Evolutionary conservation across 2,888 invertebrate genomes (phyloP), one percentile per base, ranked within the genome.

Genomic region (Hydroisotoma schaefferi): DNA sequence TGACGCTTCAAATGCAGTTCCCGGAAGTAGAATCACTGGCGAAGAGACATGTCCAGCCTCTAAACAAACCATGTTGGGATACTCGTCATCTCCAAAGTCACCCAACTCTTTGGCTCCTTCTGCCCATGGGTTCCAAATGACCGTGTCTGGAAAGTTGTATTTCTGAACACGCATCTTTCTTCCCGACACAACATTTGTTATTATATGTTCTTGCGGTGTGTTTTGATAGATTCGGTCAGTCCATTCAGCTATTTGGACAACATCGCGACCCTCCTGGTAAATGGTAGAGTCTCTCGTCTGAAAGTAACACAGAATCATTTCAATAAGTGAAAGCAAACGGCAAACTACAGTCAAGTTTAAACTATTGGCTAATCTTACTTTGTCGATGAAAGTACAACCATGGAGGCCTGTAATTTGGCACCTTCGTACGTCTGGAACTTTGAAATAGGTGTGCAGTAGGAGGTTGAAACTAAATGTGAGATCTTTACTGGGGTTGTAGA

Each of bases 1-100:
- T 78, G 90, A 90, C 74, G 90, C 90, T 80, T 92, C 92, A 78
- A 90, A 94, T 74, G 92, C 90, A 69, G 90, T 92, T 63, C 92
- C 90, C 61, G 93, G 92, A 75, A 90, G 81, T 70, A 94, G 82
- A 75, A 90, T 87, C 61, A 92, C 88, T 61, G 92, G 92, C 74
- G 87, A 85, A 69, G 88, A 88, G 33, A 67, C 67, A 47, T 67
- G 63, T 27, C 67, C 67, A 33, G 64, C 60, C 88, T 95, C 95
- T 65, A 97, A 91, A 78, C 95, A 97, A 72, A 95, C 84, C 94
- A 97, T 94, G 77, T 90, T 91, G 10, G 90, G 91, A 79, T 91
- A 95, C 79, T 95, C 94, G 75, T 94, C 93, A 78, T 94, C 93
- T n/a, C 93, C 94, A 77, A 95, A 93, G 79, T 95, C 95, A 2